Percentiles rank a stretch among this genome's conserved stretches.
phyloP scores from a whole-genome alignment of 2,797 vertebrate genomes.

The Siniperca scherzeri region DNA sequence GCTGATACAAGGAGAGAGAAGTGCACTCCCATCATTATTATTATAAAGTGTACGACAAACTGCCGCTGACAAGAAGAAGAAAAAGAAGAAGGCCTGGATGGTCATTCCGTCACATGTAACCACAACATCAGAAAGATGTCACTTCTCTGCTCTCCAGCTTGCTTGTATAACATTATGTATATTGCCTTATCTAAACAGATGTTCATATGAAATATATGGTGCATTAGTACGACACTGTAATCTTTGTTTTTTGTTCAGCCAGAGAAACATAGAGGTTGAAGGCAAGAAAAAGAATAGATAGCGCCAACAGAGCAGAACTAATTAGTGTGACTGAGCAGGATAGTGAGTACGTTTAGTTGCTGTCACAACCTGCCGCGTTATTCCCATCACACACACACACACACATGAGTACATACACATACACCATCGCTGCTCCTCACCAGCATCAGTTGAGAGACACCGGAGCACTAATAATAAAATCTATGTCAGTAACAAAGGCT shows the following conservation, averaged over 20 bases:
- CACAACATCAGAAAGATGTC: constrained; percentile 61
- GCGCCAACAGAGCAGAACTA: constrained; percentile 38
- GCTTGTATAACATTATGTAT: constrained; percentile 85
- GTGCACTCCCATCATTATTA: constrained; percentile 63
- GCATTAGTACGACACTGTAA: constrained; percentile 73
- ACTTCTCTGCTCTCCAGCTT: constrained; percentile 78
- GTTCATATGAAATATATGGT: constrained; percentile 83
- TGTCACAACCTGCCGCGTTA: constrained; percentile 49
- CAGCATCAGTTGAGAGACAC: constrained; percentile 44
- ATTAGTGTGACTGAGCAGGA: constrained; percentile 38
- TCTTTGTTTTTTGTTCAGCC: constrained; percentile 70
- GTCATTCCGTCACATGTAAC: constrained; percentile 53
- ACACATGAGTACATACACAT: constrained; percentile 18
- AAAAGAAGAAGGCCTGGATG: constrained; percentile 42
- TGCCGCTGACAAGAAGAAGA: constrained; percentile 42
- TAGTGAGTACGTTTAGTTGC: constrained; percentile 37
- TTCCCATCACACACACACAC: constrained; percentile 37
- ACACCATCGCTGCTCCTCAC: constrained; percentile 11
- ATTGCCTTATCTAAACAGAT: constrained; percentile 82
- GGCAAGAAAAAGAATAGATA: constrained; percentile 36
- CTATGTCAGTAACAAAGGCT: constrained; percentile 72
- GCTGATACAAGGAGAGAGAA: constrained; percentile 70
- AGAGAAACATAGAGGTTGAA: constrained; percentile 27
- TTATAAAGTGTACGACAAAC: constrained; percentile 53
- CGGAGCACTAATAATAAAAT: constrained; percentile 57